Conservation (phyloP, 2,113 vertebrate species). For the Notothenia rossii region DNA sequence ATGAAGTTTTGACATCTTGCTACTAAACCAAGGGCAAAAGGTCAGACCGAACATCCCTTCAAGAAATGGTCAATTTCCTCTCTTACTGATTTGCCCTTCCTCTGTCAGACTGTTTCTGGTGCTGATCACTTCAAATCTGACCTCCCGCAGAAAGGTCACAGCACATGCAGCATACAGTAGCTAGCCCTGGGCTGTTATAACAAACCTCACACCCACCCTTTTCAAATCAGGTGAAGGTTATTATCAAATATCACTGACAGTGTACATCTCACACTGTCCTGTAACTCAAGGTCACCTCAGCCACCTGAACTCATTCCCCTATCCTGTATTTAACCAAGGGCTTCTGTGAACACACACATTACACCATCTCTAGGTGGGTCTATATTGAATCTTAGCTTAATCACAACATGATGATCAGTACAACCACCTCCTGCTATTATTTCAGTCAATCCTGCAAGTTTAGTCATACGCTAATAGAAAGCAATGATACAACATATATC, state of each 20-base stretch:
- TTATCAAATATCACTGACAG: conserved; percentile 1
- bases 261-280: conserved; percentile 9
- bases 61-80: conserved; percentile 8
- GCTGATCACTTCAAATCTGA: conserved; percentile 28
- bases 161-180: background rate
- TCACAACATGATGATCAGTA: background rate
- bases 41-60: conserved; percentile 20
- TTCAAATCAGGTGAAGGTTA: conserved; percentile 29
- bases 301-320: background rate
- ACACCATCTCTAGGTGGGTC: background rate
- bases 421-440: background rate
- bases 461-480: background rate
- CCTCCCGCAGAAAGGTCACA: conserved; percentile 37
- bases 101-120: background rate
- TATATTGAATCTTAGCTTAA: background rate
- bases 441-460: background rate
- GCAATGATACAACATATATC: background rate
- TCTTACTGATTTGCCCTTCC: background rate
- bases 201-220: background rate
- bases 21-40: conserved; percentile 1
- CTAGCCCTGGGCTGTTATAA: background rate
- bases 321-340: background rate
- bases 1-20: background rate
- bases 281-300: conserved; percentile 57
- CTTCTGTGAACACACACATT: background rate